These are phyloP conservation scores for Alectoris magna DNA, from an alignment of 2,797 vertebrate genomes.

Conservation along the genomic window DNA sequence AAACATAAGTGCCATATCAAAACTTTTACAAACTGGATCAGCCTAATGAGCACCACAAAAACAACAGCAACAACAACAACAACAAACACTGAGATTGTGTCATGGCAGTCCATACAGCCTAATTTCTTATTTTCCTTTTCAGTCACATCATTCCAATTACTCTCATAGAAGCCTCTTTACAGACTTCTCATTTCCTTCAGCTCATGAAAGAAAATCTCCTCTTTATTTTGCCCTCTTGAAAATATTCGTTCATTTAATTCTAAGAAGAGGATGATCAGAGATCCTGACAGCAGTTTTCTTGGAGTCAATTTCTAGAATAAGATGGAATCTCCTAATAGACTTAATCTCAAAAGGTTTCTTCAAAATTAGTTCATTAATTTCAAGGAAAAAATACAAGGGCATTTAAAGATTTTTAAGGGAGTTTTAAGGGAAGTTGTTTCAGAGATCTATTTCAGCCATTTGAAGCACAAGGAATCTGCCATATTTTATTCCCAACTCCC, in stretches of 20 bases:
- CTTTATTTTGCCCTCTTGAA: neutral
- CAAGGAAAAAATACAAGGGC: accelerated
- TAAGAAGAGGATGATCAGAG: neutral
- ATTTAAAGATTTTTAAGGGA: neutral
- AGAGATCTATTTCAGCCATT: neutral
- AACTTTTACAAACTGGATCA: neutral
- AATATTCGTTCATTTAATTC: neutral
- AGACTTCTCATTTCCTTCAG: neutral
- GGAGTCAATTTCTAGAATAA: neutral
- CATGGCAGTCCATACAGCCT: neutral
- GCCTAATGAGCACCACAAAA: neutral
- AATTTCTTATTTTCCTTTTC: neutral
- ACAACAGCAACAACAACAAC: neutral
- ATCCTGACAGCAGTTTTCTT: neutral
- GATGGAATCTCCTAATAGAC: neutral
- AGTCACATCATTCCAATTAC: accelerated
- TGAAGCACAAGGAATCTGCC: neutral
- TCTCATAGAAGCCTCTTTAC: neutral
- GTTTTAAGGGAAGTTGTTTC: neutral
- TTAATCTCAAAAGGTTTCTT: neutral
- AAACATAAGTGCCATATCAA: neutral
- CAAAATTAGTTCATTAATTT: neutral
- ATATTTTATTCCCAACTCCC: neutral
- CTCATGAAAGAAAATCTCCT: neutral
- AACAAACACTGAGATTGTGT: neutral